phyloP scores from a whole-genome alignment of 2,797 vertebrate genomes.

The Todus mexicanus region DNA sequence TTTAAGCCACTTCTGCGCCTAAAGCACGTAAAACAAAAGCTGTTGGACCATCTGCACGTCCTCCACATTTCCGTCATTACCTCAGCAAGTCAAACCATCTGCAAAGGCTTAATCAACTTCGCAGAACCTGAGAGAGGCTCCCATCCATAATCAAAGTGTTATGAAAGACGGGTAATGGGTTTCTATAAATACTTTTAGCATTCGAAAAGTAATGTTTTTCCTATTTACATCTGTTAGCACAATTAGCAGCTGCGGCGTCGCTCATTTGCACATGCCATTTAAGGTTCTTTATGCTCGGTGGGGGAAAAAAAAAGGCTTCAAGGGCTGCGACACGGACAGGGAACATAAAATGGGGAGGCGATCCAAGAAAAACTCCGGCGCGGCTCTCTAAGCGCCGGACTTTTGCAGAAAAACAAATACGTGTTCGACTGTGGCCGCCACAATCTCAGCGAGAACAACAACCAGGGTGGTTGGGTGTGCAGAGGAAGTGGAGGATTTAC shows the following conservation, averaged over 20 bases:
- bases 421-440: neutral
- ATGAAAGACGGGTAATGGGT: neutral
- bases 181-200: constrained; percentile 35
- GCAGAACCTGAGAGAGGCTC: neutral
- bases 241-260: constrained; percentile 20
- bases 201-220: neutral
- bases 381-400: neutral
- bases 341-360: neutral
- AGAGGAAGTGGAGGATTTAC: constrained; percentile 24
- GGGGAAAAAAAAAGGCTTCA: neutral
- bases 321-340: neutral
- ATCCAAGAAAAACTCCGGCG: neutral
- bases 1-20: neutral
- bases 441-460: neutral
- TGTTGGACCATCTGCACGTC: neutral
- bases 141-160: neutral
- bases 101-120: constrained; percentile 13
- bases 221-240: constrained; percentile 21
- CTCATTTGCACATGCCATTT: neutral
- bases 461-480: neutral
- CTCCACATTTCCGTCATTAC: neutral
- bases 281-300: neutral
- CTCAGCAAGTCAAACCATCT: constrained; percentile 19
- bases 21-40: neutral
- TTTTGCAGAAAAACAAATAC: neutral